phyloP scores from a whole-genome alignment of 2,113 vertebrate genomes.

The Echinops telfairi region DNA sequence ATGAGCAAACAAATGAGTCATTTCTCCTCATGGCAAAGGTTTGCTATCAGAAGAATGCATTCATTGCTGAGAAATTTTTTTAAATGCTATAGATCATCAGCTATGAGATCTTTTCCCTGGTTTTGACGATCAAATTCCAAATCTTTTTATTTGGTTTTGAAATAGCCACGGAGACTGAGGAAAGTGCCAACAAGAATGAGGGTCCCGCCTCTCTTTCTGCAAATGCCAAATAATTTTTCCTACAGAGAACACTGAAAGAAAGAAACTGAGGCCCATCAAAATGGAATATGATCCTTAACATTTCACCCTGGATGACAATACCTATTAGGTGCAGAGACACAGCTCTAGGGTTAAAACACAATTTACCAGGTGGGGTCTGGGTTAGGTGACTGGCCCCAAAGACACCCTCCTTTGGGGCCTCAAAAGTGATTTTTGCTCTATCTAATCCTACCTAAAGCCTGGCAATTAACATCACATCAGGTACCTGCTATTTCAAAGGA shows the following conservation, averaged over 20 bases:
- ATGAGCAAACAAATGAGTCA: slow-evolving; percentile 63
- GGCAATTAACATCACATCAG: neutral
- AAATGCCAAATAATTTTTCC: neutral
- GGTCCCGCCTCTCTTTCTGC: neutral
- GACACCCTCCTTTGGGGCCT: neutral
- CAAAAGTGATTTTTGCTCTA: neutral
- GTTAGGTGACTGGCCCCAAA: neutral
- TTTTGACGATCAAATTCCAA: slow-evolving; percentile 4
- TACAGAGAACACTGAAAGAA: neutral
- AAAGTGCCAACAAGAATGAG: neutral
- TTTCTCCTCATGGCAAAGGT: slow-evolving; percentile 37
- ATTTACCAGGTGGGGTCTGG: neutral
- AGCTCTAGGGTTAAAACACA: slow-evolving; percentile 23
- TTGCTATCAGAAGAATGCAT: slow-evolving; percentile 16
- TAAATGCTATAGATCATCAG: slow-evolving; percentile 3
- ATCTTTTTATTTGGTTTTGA: neutral
- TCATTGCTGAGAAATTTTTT: slow-evolving; percentile 1
- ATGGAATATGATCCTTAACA: slow-evolving; percentile 21
- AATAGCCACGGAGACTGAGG: slow-evolving; percentile 34
- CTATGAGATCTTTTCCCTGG: neutral
- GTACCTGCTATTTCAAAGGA: neutral
- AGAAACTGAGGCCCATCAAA: neutral
- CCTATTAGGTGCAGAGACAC: neutral
- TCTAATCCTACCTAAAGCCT: neutral
- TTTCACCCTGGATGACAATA: neutral